phyloP scores from a whole-genome alignment of 2,888 invertebrate species.

The Lissonota sp. region DNA sequence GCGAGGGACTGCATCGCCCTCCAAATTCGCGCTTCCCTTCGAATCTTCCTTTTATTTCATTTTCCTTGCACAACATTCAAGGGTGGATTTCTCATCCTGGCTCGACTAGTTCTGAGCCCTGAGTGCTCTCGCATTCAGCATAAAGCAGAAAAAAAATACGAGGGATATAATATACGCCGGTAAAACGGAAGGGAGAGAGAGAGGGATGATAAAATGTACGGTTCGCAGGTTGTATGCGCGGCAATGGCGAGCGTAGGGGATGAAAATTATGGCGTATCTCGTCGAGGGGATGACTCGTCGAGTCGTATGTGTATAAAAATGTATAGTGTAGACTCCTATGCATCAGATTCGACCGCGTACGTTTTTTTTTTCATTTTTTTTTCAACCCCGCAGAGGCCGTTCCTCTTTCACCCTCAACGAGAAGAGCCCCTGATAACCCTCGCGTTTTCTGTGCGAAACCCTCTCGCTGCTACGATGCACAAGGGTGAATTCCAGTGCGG shows the following conservation, averaged over 20 bases:
- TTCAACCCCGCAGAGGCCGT: conserved; percentile 41
- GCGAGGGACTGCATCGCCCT: too few species aligned
- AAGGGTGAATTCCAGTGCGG: conserved; percentile 60
- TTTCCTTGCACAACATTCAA: too few species aligned
- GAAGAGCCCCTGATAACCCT: conserved; percentile 32
- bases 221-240: conserved; percentile 8
- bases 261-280: conserved; percentile 36
- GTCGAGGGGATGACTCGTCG: conserved; percentile 37
- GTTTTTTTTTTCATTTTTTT: background rate
- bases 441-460: conserved; percentile 36
- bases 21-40: too few species aligned
- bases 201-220: conserved; percentile 28
- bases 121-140: conserved; percentile 4
- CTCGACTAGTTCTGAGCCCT: conserved; percentile 23
- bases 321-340: conserved; percentile 43
- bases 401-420: conserved; percentile 25
- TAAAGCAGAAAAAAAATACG: too few species aligned
- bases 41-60: too few species aligned
- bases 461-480: conserved; percentile 26
- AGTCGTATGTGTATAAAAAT: background rate
- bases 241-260: conserved; percentile 34
- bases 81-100: conserved; percentile 26
- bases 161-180: background rate
- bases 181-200: background rate
- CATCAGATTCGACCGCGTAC: conserved; percentile 53